Evolutionary conservation across 2,113 vertebrate genomes (phyloP).

Genomic region (Lophotis ruficrista): DNA sequence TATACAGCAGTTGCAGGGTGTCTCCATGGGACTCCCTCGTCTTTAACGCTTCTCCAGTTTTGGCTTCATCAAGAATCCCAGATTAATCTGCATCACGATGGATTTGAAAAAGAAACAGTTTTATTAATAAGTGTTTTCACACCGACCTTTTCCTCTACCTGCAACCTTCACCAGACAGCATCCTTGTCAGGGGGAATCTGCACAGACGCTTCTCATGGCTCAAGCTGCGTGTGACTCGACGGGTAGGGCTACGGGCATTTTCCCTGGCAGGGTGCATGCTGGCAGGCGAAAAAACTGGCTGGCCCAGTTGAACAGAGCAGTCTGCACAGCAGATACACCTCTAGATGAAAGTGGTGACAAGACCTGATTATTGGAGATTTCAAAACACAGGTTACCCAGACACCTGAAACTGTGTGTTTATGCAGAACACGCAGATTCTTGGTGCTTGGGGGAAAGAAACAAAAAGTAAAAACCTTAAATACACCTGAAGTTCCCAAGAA

Average conservation of each 20-base stretch:
- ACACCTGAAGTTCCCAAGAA: neutral
- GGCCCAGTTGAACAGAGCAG: neutral
- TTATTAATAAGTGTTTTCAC: neutral
- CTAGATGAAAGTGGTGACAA: neutral
- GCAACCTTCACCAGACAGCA: neutral
- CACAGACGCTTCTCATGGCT: fast-evolving
- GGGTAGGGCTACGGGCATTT: neutral
- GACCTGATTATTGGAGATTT: neutral
- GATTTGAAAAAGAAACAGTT: neutral
- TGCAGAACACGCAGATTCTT: neutral
- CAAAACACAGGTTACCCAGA: constrained; percentile 2
- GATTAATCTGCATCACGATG: neutral
- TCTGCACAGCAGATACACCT: neutral
- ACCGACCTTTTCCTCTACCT: neutral
- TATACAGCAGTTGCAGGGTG: neutral
- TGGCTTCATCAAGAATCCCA: neutral
- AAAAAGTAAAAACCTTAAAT: neutral
- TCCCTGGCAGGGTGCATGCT: neutral
- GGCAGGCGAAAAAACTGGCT: neutral
- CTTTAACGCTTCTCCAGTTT: neutral
- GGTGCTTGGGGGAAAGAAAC: neutral
- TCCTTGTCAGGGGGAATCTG: neutral
- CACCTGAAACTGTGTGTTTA: neutral
- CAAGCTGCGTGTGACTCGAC: fast-evolving
- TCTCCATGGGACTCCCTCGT: neutral